Percentiles rank a stretch among this genome's conserved stretches.
These are phyloP conservation scores for Panagrolaimus sp. DNA, from an alignment of 1,140 invertebrate genomes.

Conservation along the genomic window DNA sequence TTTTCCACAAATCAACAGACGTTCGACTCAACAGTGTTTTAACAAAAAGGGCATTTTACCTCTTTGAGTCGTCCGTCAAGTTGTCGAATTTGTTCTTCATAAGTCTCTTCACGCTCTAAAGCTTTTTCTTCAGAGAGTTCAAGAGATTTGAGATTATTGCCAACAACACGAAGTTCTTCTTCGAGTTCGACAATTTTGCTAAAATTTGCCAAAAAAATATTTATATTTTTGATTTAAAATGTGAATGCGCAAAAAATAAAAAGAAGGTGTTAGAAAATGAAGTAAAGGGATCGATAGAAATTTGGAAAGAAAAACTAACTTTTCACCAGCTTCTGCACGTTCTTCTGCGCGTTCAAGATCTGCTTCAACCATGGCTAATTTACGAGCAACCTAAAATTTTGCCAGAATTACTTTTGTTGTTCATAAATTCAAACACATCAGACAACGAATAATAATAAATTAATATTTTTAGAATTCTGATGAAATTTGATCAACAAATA, in stretches of 20 bases:
- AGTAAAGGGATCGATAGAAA: constrained; percentile 17
- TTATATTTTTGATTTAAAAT: not conserved
- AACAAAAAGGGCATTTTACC: constrained; percentile 67
- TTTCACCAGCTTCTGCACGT: constrained; percentile 97
- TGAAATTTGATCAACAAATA: no score
- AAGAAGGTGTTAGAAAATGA: not conserved
- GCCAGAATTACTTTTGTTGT: no score
- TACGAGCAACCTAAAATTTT: constrained; percentile 87
- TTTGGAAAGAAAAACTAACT: constrained; percentile 68
- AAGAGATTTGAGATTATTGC: constrained; percentile 95
- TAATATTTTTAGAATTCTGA: no score
- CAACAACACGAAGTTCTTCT: constrained; percentile 80
- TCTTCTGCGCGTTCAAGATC: constrained; percentile 99
- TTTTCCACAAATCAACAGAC: no score
- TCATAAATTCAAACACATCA: no score
- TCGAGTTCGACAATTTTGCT: constrained; percentile 99
- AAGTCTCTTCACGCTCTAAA: constrained; percentile 87
- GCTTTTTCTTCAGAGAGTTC: constrained; percentile 90
- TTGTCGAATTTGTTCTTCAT: constrained; percentile 99
- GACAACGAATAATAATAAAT: no score
- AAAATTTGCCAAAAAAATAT: constrained; percentile 59
- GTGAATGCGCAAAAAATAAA: constrained; percentile 12
- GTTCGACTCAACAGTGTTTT: no score
- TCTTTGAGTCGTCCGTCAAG: constrained; percentile 96
- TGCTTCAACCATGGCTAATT: constrained; percentile 99